Evolutionary conservation across 23 tunicate genomes (phyloP).

Genomic region (Trididemnum clinides): DNA sequence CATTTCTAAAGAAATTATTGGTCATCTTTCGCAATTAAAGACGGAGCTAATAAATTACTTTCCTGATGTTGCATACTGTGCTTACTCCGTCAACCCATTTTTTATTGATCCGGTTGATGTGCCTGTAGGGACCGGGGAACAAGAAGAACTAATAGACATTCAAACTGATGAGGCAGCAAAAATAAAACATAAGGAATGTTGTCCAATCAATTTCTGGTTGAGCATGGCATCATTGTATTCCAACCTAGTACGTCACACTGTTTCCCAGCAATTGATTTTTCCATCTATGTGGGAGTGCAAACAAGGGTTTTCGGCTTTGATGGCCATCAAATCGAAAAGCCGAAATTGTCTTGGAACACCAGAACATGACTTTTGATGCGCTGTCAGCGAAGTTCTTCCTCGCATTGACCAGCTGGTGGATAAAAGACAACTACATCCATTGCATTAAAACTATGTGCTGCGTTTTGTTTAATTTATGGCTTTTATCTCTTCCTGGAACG

Average conservation of each 20-base stretch:
- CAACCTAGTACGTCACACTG: conserved; percentile 50
- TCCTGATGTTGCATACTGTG: conserved; percentile 54
- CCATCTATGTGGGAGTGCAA: conserved; percentile 69
- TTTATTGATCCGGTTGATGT: conserved; percentile 43
- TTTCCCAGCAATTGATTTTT: conserved; percentile 55
- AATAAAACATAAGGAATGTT: conserved; percentile 53
- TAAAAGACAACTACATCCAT: conserved; percentile 64
- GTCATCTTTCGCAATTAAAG: conserved; percentile 45
- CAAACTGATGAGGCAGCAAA: conserved; percentile 71
- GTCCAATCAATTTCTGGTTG: conserved; percentile 73
- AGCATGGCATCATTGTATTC: conserved; percentile 51
- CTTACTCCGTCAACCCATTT: conserved; percentile 54
- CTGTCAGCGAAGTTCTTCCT: conserved; percentile 66
- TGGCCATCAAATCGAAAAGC: conserved; percentile 58
- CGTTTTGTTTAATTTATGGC: conserved; percentile 37
- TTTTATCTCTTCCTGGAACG: conserved; percentile 21
- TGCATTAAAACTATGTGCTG: conserved; percentile 49
- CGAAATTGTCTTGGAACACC: conserved; percentile 57
- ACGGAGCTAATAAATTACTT: conserved; percentile 57
- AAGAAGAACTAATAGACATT: conserved; percentile 60
- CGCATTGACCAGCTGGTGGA: conserved; percentile 65
- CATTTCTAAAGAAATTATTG: conserved; percentile 44
- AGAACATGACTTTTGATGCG: conserved; percentile 70
- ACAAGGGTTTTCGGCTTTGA: conserved; percentile 56
- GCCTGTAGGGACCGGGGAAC: conserved; percentile 64